Evolutionary conservation across 2,888 invertebrate genomes (phyloP), one percentile per base, ranked within the genome.

Genomic region (Tiphia femorata): DNA sequence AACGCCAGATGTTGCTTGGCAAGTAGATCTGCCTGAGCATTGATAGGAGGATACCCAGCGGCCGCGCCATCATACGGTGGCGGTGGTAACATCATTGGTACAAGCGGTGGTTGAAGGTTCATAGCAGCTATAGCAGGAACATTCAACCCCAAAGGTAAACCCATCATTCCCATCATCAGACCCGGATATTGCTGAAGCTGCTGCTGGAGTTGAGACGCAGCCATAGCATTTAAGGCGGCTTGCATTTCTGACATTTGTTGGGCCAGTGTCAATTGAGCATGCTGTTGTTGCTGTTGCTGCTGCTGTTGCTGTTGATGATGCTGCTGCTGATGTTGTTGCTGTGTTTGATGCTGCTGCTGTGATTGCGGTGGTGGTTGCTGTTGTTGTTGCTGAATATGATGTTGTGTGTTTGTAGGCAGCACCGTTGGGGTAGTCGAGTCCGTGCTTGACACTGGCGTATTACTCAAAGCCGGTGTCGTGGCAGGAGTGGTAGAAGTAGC

Each of bases 71-170:
- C 93, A 79, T 91, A 91, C 3, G 92, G 91, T 21, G 93, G 92
- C 12, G 93, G 92, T 27, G 93, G 93, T 87, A 95, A 88, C 93
- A 95, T 94, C 84, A 95, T 88, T 16, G 94, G 94, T 76, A 95
- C 93, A 70, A 95, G 84, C 1, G 97, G 96, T 19, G 97, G 96
- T 79, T 96, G 96, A 49, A 97, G 87, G 84, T 96, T 97, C 96
- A 97, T 97, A 29, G 96, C 95, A 16, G 96, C 96, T 59, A 96
- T 84, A 5, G 93, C 92, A 37, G 91, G 90, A 77, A 92, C 88
- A 80, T 94, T 94, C 62, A 94, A 85, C 12, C 93, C 93, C 59
- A 94, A 84, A 1, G 93, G 93, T 64, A 93, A 84, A 1, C 92
- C 93, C 86, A 93, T 89, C 74, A 94, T 92, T 83, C 93, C 88